Percentiles rank a stretch among this genome's conserved stretches.
Evolutionary conservation across 2,113 vertebrate genomes (phyloP).

Genomic region (Sciurus niger): DNA sequence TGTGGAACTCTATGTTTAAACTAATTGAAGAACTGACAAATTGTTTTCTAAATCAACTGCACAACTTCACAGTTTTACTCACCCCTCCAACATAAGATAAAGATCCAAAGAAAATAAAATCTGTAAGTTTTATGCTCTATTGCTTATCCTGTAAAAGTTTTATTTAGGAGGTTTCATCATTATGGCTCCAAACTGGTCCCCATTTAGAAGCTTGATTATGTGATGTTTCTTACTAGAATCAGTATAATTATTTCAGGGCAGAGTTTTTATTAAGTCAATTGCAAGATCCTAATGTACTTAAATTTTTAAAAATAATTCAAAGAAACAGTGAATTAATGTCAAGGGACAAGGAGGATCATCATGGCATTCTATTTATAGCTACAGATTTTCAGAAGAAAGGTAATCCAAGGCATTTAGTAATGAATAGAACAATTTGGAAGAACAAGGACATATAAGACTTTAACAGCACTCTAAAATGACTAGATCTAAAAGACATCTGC

Average conservation of each 20-base stretch:
- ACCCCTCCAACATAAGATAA: neutral
- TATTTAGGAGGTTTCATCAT: neutral
- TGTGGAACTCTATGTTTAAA: too few species aligned
- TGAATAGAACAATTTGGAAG: neutral
- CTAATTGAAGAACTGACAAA: too few species aligned
- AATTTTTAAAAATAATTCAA: constrained; percentile 25
- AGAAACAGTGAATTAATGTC: neutral
- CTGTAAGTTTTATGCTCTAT: neutral
- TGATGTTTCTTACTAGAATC: neutral
- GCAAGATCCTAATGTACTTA: neutral
- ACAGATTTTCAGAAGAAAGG: neutral
- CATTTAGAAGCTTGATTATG: neutral
- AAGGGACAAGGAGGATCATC: neutral
- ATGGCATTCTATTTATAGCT: neutral
- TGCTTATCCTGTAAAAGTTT: neutral
- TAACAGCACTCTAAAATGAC: neutral
- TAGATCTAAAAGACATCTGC: neutral
- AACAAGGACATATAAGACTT: neutral
- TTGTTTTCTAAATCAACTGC: too few species aligned
- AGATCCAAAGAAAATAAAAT: neutral
- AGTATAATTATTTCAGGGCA: neutral
- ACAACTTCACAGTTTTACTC: too few species aligned
- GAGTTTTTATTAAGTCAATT: constrained; percentile 1
- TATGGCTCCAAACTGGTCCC: neutral
- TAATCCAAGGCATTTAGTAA: neutral